A percentile compares a stretch with the other conserved stretches of the same genome.
Evolutionary conservation across 2,113 vertebrate species (phyloP).

Genomic region (Myrmecophaga tridactyla): DNA sequence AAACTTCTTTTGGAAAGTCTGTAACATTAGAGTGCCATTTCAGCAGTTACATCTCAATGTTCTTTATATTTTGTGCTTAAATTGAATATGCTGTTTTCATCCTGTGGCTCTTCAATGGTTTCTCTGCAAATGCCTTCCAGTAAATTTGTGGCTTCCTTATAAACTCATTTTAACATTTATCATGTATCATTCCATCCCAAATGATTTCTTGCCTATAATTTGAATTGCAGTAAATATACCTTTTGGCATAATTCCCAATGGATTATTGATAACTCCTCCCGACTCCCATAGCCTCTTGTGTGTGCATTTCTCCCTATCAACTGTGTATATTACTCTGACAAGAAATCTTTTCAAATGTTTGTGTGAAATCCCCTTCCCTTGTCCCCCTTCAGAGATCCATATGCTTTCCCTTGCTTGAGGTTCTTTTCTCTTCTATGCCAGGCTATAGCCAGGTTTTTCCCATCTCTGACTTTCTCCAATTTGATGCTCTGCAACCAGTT

Average conservation of each 20-base stretch:
- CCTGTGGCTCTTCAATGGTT: neutral
- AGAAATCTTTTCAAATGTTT: neutral
- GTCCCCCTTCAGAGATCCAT: neutral
- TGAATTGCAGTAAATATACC: neutral
- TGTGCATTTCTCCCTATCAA: neutral
- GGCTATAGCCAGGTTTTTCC: neutral
- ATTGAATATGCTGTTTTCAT: neutral
- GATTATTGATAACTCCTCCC: neutral
- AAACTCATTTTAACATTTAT: conserved; percentile 27
- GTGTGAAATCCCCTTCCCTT: neutral
- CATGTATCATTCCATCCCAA: neutral
- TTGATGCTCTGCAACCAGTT: neutral
- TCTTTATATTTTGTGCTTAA: neutral
- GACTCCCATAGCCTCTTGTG: too few relatives aligned
- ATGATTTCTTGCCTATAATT: neutral
- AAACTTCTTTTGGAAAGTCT: neutral
- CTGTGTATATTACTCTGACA: neutral
- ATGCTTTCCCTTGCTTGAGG: neutral
- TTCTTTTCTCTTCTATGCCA: neutral
- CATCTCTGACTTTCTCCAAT: neutral
- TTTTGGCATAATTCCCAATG: neutral
- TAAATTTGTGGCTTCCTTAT: neutral
- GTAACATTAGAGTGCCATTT: neutral
- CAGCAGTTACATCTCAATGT: neutral
- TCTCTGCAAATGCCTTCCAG: conserved; percentile 3